A percentile compares a stretch with the other conserved stretches of the same genome.
Conservation (phyloP, 2,113 vertebrate species). For the Oryzias curvinotus region DNA sequence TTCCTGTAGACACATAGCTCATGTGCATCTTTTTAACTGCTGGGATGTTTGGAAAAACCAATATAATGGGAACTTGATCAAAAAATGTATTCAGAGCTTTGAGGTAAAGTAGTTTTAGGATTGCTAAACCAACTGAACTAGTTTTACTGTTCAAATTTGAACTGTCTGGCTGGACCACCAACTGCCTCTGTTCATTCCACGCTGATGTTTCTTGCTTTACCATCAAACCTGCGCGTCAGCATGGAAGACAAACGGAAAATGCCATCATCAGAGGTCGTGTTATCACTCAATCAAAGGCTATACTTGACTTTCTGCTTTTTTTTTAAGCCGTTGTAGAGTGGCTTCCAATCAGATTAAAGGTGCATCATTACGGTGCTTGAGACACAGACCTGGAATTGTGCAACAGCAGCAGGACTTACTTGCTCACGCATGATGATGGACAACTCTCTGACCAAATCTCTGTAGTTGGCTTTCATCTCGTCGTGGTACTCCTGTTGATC, state of each 20-base stretch:
- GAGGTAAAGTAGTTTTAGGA: background rate
- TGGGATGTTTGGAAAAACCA: too few relatives aligned
- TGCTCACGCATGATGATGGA: constrained; percentile 97
- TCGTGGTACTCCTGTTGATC: constrained; percentile 98
- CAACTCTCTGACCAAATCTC: constrained; percentile 92
- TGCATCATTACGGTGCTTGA: background rate
- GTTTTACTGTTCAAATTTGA: background rate
- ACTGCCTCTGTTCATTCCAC: constrained; percentile 22
- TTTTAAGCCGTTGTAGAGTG: background rate
- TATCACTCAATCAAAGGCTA: constrained; percentile 21
- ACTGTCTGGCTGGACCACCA: constrained; percentile 53
- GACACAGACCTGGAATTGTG: background rate
- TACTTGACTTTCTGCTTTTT: background rate
- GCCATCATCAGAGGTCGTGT: constrained; percentile 41
- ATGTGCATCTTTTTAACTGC: too few relatives aligned
- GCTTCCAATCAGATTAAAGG: constrained; percentile 7
- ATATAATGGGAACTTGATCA: too few relatives aligned
- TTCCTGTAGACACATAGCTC: too few relatives aligned
- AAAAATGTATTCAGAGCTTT: background rate
- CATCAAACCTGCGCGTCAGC: constrained; percentile 94
- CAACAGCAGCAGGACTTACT: constrained; percentile 67
- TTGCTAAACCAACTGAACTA: background rate
- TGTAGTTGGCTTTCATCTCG: constrained; percentile 97
- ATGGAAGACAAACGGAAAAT: constrained; percentile 72
- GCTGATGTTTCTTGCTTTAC: constrained; percentile 78